Conservation (phyloP, 2,113 vertebrate species). For the Tursiops truncatus region DNA sequence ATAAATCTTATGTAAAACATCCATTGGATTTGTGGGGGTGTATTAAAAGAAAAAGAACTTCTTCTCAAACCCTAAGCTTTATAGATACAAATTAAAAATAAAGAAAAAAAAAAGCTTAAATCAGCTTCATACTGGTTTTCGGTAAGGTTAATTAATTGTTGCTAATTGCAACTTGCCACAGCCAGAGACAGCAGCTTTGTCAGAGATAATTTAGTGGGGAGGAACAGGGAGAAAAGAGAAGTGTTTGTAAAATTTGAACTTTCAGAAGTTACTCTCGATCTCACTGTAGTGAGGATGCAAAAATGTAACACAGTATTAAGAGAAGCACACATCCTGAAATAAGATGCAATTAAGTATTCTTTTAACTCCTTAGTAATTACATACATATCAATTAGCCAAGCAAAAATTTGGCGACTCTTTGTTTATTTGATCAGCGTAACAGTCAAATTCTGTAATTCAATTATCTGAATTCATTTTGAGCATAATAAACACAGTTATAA, state of each 20-base stretch:
- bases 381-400: neutral
- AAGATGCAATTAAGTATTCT: slow-evolving; percentile 26
- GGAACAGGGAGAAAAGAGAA: neutral
- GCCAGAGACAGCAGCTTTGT: slow-evolving; percentile 64
- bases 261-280: neutral
- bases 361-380: slow-evolving; percentile 4
- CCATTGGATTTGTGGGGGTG: slow-evolving; percentile 50
- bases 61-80: slow-evolving; percentile 34
- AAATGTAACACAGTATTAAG: slow-evolving; percentile 30
- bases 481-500: neutral
- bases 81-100: neutral
- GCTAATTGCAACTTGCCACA: slow-evolving; percentile 73
- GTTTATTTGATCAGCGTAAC: neutral
- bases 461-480: neutral
- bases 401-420: slow-evolving; percentile 27
- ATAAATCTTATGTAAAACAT: slow-evolving; percentile 59
- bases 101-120: slow-evolving; percentile 47
- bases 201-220: slow-evolving; percentile 55
- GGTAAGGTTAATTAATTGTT: slow-evolving; percentile 80
- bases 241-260: slow-evolving; percentile 44
- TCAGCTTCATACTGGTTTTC: slow-evolving; percentile 54
- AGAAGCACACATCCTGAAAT: slow-evolving; percentile 9
- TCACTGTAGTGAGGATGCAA: slow-evolving; percentile 35
- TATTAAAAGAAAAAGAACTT: slow-evolving; percentile 57
- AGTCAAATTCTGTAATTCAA: slow-evolving; percentile 35